phyloP scores from a whole-genome alignment of 2,888 invertebrate genomes.

The Parapristionchus giblindavisi region DNA sequence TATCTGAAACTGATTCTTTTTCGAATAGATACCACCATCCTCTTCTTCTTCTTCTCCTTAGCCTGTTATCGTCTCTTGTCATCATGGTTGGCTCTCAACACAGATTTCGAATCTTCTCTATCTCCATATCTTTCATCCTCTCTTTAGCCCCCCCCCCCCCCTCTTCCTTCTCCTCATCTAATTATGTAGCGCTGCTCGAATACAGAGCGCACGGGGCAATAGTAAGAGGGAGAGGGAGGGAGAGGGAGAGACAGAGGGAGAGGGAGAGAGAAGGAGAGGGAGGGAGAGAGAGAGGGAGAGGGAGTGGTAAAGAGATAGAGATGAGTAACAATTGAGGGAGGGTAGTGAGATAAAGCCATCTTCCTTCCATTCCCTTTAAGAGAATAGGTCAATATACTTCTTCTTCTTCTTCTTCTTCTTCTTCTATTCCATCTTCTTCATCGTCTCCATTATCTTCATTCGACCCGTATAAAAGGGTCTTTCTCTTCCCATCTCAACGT shows the following conservation, averaged over 20 bases:
- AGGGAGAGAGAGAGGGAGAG: background rate
- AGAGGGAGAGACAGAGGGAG: slow-evolving; percentile 16
- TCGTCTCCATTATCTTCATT: no score
- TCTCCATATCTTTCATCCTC: background rate
- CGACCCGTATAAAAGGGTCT: no score
- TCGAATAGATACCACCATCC: no score
- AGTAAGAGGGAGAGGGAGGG: slow-evolving; percentile 15
- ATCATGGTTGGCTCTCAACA: no score
- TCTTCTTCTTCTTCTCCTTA: slow-evolving; percentile 5
- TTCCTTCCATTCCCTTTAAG: no score
- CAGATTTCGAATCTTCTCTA: no score
- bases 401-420: background rate
- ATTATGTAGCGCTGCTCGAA: slow-evolving; percentile 13
- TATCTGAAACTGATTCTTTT: no score
- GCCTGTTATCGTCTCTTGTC: background rate
- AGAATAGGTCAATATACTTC: slow-evolving; percentile 34
- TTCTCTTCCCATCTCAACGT: no score
- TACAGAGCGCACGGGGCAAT: background rate
- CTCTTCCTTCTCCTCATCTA: slow-evolving; percentile 19
- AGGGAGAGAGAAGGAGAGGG: slow-evolving; percentile 19
- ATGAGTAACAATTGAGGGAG: slow-evolving; percentile 10
- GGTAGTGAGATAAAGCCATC: background rate
- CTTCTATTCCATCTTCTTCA: background rate
- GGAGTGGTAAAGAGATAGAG: slow-evolving; percentile 29
- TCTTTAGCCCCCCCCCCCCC: background rate